Percentiles rank a stretch among this genome's conserved stretches.
These are phyloP conservation scores for Junonia oenone DNA, from an alignment of 2,888 invertebrate species.

Conservation along the genomic window DNA sequence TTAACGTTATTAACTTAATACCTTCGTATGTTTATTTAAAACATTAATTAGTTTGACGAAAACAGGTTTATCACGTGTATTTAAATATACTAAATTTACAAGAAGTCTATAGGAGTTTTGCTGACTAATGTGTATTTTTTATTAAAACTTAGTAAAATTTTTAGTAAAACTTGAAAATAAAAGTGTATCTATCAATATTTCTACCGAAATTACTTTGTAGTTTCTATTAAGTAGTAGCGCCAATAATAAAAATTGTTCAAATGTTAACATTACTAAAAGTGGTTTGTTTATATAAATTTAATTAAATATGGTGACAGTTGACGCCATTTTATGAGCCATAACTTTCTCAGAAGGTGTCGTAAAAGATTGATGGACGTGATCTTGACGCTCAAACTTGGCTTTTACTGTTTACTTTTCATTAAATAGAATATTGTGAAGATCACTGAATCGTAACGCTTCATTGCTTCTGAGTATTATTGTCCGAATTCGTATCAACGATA, in stretches of 20 bases:
- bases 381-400: neutral
- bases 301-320: neutral
- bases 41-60: too few species aligned
- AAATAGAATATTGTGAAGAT: neutral
- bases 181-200: neutral
- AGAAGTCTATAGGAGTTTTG: too few species aligned
- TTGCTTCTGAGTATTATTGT: neutral
- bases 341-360: constrained; percentile 5
- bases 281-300: neutral
- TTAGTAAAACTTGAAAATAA: too few species aligned
- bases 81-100: too few species aligned
- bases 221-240: neutral
- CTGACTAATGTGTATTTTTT: too few species aligned
- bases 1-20: too few species aligned
- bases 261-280: neutral
- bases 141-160: too few species aligned
- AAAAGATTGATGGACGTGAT: constrained; percentile 7
- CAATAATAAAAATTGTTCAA: neutral
- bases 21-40: too few species aligned
- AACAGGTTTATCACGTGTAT: too few species aligned
- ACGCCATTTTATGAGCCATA: constrained; percentile 1
- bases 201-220: neutral
- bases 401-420: neutral
- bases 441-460: neutral
- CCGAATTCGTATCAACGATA: neutral